Base-by-base conservation (phyloP, 2,888 invertebrate genomes). In the Chirona hameri region DNA sequence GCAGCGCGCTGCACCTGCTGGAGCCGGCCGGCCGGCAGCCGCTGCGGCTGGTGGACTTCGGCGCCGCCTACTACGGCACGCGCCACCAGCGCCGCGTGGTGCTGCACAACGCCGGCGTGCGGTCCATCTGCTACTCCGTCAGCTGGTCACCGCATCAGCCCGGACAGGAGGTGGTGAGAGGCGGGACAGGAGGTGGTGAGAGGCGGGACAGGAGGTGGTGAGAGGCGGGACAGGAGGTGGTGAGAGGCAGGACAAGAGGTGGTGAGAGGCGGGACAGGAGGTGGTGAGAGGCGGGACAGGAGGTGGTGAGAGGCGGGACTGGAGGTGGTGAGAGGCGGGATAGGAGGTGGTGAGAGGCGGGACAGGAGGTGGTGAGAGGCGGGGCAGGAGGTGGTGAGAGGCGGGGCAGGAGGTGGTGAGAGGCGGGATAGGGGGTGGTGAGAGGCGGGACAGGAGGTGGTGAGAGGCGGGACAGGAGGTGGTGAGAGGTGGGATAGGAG, bases 21-120 rank as follows among this genome's bases (percentile, higher is more conserved):
- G 39, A 76, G 76, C 76, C 76, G 39, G 10, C 76, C 7, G 24
- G 21, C 21, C 31, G 29, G 21, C 39, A 39, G 76, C 69, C 69
- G 15, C 39, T 89, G 81, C 88, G 88, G 9, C 85, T 90, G 31
- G 85, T 90, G 1, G 87, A 89, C 84, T 90, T 90, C 84, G 87
- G 88, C 0, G 86, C 86, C 52, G 88, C 88, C 0, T 89, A 88
- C 84, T 86, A 87, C 48, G 89, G 89, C 3, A 87, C 88, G 0
- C 84, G 85, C n/a, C 86, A 86, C 52, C 87, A 86, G 48, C 87
- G 87, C 83, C 87, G 88, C 15, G 84, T 90, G 9, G 85, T 89
- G 3, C 86, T 90, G 1, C 86, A 87, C 84, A 90, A 90, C 86
- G 83, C 86, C 29, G 90, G 90, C 55, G 88, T 89, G 0, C 86